Conservation (phyloP, 2,113 vertebrate genomes). For the Choloepus hoffmanni region DNA sequence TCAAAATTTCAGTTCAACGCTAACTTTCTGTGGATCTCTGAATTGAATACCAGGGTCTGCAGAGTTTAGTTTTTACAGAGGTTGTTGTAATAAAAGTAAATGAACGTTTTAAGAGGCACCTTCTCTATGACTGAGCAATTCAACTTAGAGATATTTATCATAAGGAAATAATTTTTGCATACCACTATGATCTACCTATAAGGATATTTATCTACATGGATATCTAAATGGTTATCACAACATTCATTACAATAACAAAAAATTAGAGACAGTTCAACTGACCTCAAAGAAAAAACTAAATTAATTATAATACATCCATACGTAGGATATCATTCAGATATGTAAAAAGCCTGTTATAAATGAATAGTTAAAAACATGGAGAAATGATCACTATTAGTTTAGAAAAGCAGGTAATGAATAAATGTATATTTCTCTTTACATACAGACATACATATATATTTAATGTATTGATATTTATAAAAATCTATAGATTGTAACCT, state of each 20-base stretch:
- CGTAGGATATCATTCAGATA: not conserved
- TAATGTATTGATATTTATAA: not conserved
- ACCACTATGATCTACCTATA: not conserved
- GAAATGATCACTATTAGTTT: not conserved
- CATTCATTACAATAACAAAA: not conserved
- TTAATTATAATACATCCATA: not conserved
- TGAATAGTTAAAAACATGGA: not conserved
- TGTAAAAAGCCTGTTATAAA: not conserved
- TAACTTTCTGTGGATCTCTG: not conserved
- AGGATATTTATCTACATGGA: not conserved
- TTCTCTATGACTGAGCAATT: not conserved
- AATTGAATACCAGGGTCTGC: not conserved
- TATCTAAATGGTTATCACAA: not conserved
- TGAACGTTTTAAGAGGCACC: not conserved
- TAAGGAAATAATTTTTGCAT: not conserved
- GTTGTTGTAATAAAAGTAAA: not conserved
- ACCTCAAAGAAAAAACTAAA: not conserved
- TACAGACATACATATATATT: not conserved
- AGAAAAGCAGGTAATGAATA: not conserved
- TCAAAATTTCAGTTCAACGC: not conserved
- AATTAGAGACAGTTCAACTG: not conserved
- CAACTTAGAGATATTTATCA: not conserved
- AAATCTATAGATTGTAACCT: no score
- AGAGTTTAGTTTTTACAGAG: not conserved
- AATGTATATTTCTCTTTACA: not conserved